Conservation (phyloP, 2,888 invertebrate genomes). For the Polietes domitor region DNA sequence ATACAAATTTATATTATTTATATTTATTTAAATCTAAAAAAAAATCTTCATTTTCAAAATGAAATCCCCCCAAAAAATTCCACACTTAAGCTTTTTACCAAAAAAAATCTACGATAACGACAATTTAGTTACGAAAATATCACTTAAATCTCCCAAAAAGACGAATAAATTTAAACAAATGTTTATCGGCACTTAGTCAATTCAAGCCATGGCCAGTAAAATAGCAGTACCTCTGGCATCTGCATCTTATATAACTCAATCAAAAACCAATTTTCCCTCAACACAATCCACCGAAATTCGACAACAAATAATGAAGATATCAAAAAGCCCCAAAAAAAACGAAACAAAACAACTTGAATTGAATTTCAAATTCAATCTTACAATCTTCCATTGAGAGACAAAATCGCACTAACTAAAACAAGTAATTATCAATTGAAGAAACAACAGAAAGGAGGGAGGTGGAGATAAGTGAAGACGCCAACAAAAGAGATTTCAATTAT, state of each 20-base stretch:
- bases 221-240: not conserved
- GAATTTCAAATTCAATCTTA: constrained; percentile 4
- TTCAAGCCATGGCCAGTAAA: constrained; percentile 6
- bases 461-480: not conserved
- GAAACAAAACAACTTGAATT: constrained; percentile 17
- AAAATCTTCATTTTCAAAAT: too few relatives aligned
- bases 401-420: not conserved
- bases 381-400: too few relatives aligned
- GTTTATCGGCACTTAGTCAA: not conserved
- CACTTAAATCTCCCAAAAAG: not conserved
- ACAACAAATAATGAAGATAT: constrained; percentile 34
- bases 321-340: constrained; percentile 8
- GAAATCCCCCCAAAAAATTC: too few relatives aligned
- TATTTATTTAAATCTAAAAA: too few relatives aligned
- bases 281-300: not conserved
- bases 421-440: constrained; percentile 32
- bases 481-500: constrained; percentile 25
- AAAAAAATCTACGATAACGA: not conserved
- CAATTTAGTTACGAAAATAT: constrained; percentile 21
- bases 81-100: too few relatives aligned
- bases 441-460: not conserved
- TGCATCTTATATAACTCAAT: constrained; percentile 10
- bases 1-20: too few relatives aligned
- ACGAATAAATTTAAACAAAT: not conserved
- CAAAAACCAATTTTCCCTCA: not conserved